phyloP scores from a whole-genome alignment of 2,888 invertebrate genomes.

The Drosophila mettleri region DNA sequence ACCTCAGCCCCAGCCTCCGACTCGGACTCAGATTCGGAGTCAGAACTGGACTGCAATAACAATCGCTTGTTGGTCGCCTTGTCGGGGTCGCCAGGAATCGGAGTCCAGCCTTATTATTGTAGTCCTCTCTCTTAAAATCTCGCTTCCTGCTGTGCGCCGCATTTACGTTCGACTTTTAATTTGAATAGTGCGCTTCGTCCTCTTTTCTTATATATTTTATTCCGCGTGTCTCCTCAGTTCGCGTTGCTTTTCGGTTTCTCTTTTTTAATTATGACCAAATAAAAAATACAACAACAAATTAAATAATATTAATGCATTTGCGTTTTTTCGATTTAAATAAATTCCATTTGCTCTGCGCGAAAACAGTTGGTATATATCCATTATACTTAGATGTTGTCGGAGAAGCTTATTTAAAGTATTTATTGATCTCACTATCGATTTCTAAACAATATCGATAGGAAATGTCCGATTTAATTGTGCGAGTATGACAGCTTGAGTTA shows the following conservation, averaged over 20 bases:
- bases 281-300: constrained; percentile 59
- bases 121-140: constrained; percentile 44
- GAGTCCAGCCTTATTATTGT: constrained; percentile 35
- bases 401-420: constrained; percentile 1
- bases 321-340: constrained; percentile 76
- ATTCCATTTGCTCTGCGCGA: constrained; percentile 45
- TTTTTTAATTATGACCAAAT: constrained; percentile 73
- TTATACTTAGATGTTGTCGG: constrained; percentile 1
- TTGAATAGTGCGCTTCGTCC: constrained; percentile 70
- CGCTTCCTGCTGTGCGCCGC: constrained; percentile 77
- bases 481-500: not conserved
- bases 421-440: not conserved
- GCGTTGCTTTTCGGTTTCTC: constrained; percentile 1
- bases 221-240: constrained; percentile 9
- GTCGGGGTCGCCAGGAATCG: constrained; percentile 49
- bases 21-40: constrained; percentile 11
- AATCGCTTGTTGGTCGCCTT: constrained; percentile 52
- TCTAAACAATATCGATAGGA: not conserved
- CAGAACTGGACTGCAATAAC: constrained; percentile 44
- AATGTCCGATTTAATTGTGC: constrained; percentile 1
- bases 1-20: not conserved
- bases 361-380: not conserved
- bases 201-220: constrained; percentile 22
- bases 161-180: constrained; percentile 82
- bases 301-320: constrained; percentile 79